Percentiles rank a stretch among this genome's conserved stretches.
These are phyloP conservation scores for Lordiphosa fenestrarum DNA, from an alignment of 2,888 invertebrate species.

Conservation along the genomic window DNA sequence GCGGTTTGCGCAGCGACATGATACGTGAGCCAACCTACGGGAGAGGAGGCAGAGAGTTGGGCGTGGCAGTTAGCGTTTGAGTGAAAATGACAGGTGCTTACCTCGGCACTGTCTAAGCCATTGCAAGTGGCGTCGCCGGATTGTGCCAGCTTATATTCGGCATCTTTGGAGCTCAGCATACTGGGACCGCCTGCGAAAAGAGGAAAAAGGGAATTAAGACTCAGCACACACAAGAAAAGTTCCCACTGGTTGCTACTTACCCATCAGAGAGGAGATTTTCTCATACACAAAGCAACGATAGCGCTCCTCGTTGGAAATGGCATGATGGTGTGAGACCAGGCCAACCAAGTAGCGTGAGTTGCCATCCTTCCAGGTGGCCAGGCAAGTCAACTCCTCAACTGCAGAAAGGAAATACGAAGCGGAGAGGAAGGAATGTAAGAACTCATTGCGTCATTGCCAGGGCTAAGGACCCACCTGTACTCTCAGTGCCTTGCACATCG, in stretches of 20 bases:
- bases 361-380: conserved; percentile 97
- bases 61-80: conserved; percentile 31
- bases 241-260: conserved; percentile 77
- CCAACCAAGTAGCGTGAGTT: conserved; percentile 94
- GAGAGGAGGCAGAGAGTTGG: conserved; percentile 19
- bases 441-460: conserved; percentile 28
- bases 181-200: conserved; percentile 77
- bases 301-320: conserved; percentile 94
- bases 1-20: conserved; percentile 80
- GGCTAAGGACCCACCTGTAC: conserved; percentile 85
- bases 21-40: conserved; percentile 80
- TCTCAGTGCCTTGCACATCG: conserved; percentile 93
- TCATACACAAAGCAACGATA: conserved; percentile 98
- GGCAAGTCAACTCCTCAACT: conserved; percentile 95
- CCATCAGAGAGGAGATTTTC: conserved; percentile 85
- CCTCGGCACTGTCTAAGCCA: conserved; percentile 93
- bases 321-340: conserved; percentile 93
- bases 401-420: conserved; percentile 33
- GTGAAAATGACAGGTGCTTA: conserved; percentile 63
- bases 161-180: conserved; percentile 80
- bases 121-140: conserved; percentile 96
- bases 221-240: conserved; percentile 37
- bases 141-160: conserved; percentile 92
- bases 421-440: conserved; percentile 2
- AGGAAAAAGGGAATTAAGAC: conserved; percentile 25